Evolutionary conservation across 2,113 vertebrate species (phyloP).

Genomic region (Eurypyga helias): DNA sequence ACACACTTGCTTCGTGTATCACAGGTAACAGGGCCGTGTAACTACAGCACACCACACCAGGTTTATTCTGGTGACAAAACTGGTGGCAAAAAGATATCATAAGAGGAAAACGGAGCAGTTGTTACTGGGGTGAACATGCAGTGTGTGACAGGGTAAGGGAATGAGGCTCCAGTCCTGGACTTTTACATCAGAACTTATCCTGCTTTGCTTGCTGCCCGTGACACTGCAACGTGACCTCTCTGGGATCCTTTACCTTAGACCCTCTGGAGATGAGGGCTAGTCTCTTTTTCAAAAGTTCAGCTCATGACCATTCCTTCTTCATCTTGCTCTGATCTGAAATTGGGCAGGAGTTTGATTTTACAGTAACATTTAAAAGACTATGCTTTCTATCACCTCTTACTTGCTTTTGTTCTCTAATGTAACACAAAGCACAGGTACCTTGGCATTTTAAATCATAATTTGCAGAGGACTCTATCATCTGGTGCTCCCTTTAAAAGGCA

Average conservation of each 20-base stretch:
- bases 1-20: not conserved
- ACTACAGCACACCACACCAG: not conserved
- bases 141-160: not conserved
- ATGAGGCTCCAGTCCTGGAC: not conserved
- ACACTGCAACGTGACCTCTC: not conserved
- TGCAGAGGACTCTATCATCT: not conserved
- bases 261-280: not conserved
- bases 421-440: not conserved
- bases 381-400: not conserved
- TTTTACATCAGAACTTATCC: not conserved
- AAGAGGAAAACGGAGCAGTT: accelerated
- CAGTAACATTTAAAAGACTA: not conserved
- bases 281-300: not conserved
- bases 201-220: not conserved
- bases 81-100: not conserved
- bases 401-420: not conserved
- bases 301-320: not conserved
- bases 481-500: not conserved
- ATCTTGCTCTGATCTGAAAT: not conserved
- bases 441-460: not conserved
- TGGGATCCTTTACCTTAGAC: not conserved
- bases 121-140: not conserved
- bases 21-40: not conserved
- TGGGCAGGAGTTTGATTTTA: not conserved
- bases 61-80: not conserved